Evolutionary conservation across 1,140 invertebrate species (phyloP).

Genomic region (Eubasilissa regina): DNA sequence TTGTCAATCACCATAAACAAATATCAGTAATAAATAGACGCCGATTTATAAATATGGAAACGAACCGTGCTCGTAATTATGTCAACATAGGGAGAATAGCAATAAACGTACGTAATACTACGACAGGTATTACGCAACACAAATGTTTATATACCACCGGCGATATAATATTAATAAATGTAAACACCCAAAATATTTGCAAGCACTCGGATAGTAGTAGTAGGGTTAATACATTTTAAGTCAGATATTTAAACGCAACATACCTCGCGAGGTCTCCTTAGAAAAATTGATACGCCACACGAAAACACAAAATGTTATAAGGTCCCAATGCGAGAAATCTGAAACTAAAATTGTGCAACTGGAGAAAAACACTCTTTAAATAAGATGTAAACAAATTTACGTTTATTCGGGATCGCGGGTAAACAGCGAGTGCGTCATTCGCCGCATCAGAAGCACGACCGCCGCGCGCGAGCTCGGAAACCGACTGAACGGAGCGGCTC

Average conservation of each 20-base stretch:
- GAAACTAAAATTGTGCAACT: slow-evolving; percentile 28
- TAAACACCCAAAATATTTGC: neutral
- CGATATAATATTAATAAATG: neutral
- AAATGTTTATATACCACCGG: neutral
- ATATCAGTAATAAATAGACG: too few species aligned
- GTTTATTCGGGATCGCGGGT: neutral
- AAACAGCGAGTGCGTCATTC: neutral
- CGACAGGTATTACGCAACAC: neutral
- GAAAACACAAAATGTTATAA: slow-evolving; percentile 10
- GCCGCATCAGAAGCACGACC: neutral
- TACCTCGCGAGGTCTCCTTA: neutral
- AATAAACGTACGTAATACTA: neutral
- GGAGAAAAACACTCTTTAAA: slow-evolving; percentile 24
- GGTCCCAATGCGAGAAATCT: neutral
- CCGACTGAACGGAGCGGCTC: neutral
- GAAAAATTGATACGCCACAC: slow-evolving; percentile 3
- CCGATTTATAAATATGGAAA: neutral
- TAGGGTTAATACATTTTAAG: neutral
- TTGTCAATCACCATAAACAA: too few species aligned
- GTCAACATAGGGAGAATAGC: slow-evolving; percentile 4
- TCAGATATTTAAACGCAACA: neutral
- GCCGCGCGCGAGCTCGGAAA: neutral
- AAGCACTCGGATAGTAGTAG: too few species aligned
- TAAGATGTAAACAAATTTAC: slow-evolving; percentile 22
- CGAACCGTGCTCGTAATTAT: neutral